phyloP scores from a whole-genome alignment of 2,888 invertebrate species.

The Acrobasis suavella region DNA sequence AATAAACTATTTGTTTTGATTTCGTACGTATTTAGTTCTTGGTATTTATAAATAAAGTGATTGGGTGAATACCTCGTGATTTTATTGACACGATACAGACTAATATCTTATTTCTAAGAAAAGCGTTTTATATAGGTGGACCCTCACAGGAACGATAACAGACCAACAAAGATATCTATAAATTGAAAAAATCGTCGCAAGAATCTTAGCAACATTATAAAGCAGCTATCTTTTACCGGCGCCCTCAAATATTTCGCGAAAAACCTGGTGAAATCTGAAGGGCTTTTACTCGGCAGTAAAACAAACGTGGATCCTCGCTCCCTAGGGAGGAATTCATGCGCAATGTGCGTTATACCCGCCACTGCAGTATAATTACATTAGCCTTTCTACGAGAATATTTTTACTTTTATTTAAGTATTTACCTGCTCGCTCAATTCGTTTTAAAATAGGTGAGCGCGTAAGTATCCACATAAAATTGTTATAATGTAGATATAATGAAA shows the following conservation, averaged over 20 bases:
- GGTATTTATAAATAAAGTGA: too few species aligned
- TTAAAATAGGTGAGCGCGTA: too few species aligned
- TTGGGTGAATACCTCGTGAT: too few species aligned
- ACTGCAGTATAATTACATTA: conserved; percentile 21
- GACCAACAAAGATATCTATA: neutral
- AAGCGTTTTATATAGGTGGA: neutral
- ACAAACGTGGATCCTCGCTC: conserved; percentile 29
- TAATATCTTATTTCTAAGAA: neutral
- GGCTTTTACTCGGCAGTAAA: conserved; percentile 36
- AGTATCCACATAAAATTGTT: too few species aligned
- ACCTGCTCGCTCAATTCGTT: too few species aligned
- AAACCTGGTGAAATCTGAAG: conserved; percentile 28
- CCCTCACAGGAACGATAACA: neutral
- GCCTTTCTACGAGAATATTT: conserved; percentile 4
- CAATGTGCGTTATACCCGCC: conserved; percentile 26
- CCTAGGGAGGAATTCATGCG: conserved; percentile 24
- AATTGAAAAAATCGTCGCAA: neutral
- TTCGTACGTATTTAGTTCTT: too few species aligned
- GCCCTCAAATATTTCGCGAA: conserved; percentile 33
- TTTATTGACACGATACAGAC: too few species aligned
- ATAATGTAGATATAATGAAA: too few species aligned
- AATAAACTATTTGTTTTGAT: too few species aligned
- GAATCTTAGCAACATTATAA: neutral
- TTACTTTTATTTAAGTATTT: too few species aligned
- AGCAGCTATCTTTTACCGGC: conserved; percentile 2